phyloP scores from a whole-genome alignment of 2,113 vertebrate genomes.

The Climacteris rufus region DNA sequence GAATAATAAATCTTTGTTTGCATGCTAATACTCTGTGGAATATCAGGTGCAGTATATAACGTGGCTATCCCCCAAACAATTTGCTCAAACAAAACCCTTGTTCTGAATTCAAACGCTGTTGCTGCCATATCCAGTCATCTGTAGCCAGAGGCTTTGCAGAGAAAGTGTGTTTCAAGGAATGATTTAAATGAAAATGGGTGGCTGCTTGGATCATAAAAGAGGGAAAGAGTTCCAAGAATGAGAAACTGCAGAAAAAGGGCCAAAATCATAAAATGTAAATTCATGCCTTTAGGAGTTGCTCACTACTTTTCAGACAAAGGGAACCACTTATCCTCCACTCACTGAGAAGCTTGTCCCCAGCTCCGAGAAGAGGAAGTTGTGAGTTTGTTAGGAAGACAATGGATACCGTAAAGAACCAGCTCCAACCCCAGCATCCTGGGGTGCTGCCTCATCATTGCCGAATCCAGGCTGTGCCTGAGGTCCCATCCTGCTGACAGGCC shows the following conservation, averaged over 20 bases:
- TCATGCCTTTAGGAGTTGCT: background rate
- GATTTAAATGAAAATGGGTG: constrained; percentile 49
- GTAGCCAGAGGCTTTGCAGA: constrained; percentile 35
- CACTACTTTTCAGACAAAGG: background rate
- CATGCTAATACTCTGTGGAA: constrained; percentile 11
- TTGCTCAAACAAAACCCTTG: constrained; percentile 49
- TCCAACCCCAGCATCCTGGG: background rate
- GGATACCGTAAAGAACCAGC: rapidly evolving
- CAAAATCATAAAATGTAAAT: constrained; percentile 46
- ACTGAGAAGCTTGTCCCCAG: rapidly evolving
- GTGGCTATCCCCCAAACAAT: constrained; percentile 48
- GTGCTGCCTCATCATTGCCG: background rate
- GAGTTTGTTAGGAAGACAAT: background rate
- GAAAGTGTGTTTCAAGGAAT: constrained; percentile 41
- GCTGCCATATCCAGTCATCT: constrained; percentile 51
- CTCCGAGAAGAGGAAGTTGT: background rate
- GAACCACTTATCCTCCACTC: rapidly evolving
- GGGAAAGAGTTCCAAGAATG: constrained; percentile 44
- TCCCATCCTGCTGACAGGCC: too few relatives aligned
- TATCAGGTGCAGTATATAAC: constrained; percentile 38
- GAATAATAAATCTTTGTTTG: constrained; percentile 21
- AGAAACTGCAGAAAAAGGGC: background rate
- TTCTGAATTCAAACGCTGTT: constrained; percentile 36
- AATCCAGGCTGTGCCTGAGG: background rate
- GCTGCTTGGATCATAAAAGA: constrained; percentile 46